phyloP scores from a whole-genome alignment of 1,140 invertebrate species.

The Drosophila virilis region DNA sequence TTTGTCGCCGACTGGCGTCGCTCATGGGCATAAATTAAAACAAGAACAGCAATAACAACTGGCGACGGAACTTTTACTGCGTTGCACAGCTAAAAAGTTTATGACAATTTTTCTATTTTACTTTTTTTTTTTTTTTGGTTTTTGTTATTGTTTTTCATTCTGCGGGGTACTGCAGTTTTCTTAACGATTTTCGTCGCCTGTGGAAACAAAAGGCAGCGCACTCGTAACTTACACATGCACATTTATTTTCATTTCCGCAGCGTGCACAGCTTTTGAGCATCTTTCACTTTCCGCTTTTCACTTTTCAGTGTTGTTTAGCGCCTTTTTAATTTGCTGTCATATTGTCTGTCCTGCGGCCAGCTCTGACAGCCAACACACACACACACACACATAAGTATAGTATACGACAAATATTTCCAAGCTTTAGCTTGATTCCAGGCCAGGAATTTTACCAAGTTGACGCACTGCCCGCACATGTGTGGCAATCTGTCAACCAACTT shows the following conservation, averaged over 20 bases:
- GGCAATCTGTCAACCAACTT: constrained; percentile 15
- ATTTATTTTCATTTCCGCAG: constrained; percentile 58
- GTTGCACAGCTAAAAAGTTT: constrained; percentile 44
- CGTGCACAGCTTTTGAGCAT: constrained; percentile 19
- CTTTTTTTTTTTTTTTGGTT: constrained; percentile 6
- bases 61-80: constrained; percentile 30
- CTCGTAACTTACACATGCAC: constrained; percentile 53
- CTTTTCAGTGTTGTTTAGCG: constrained; percentile 17
- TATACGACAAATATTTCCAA: constrained; percentile 17
- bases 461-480: constrained; percentile 23
- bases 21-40: constrained; percentile 68
- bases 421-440: not conserved
- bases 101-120: constrained; percentile 16
- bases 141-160: constrained; percentile 5
- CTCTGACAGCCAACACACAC: not conserved
- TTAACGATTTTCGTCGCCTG: constrained; percentile 59
- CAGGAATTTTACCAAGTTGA: not conserved
- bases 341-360: constrained; percentile 29
- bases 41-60: constrained; percentile 28
- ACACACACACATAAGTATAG: constrained; percentile 1
- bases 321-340: constrained; percentile 45
- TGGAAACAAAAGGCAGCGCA: constrained; percentile 46
- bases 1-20: constrained; percentile 15
- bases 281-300: constrained; percentile 31
- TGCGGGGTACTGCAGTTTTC: constrained; percentile 47